Percentiles rank a stretch among this genome's conserved stretches.
phyloP scores from a whole-genome alignment of 1,140 invertebrate genomes.

The Aethina tumida region DNA sequence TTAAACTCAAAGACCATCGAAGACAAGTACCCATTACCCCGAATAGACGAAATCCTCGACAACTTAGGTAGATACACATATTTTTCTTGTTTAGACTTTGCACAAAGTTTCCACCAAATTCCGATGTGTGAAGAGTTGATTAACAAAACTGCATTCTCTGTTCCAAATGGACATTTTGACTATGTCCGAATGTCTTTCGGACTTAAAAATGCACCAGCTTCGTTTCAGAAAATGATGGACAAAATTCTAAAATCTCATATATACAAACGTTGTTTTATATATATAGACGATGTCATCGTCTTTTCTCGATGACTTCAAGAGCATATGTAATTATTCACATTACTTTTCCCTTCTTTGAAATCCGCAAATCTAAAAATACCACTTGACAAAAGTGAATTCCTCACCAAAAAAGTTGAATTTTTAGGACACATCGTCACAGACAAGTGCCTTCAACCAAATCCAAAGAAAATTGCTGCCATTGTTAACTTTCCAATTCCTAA shows the following conservation, averaged over 20 bases:
- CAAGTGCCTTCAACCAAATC: slow-evolving; percentile 14
- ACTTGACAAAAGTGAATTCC: slow-evolving; percentile 28
- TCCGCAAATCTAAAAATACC: slow-evolving; percentile 25
- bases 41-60: slow-evolving; percentile 40
- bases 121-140: slow-evolving; percentile 30
- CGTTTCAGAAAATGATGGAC: slow-evolving; percentile 39
- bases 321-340: slow-evolving; percentile 20
- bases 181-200: slow-evolving; percentile 38
- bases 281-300: slow-evolving; percentile 32
- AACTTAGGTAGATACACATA: slow-evolving; percentile 36
- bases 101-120: slow-evolving; percentile 40
- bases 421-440: slow-evolving; percentile 14
- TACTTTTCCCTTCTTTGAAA: slow-evolving; percentile 20
- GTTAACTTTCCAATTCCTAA: slow-evolving; percentile 10
- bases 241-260: slow-evolving; percentile 24
- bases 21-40: slow-evolving; percentile 44
- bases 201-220: slow-evolving; percentile 34
- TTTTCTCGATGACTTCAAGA: slow-evolving; percentile 22
- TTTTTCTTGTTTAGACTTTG: slow-evolving; percentile 41
- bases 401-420: slow-evolving; percentile 18
- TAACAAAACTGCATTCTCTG: slow-evolving; percentile 40
- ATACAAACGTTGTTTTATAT: slow-evolving; percentile 25
- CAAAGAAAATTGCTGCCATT: slow-evolving; percentile 11
- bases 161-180: slow-evolving; percentile 31
- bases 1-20: slow-evolving; percentile 35